These are phyloP conservation scores for Sialis lutaria DNA, from an alignment of 2,888 invertebrate species.

Conservation along the genomic window DNA sequence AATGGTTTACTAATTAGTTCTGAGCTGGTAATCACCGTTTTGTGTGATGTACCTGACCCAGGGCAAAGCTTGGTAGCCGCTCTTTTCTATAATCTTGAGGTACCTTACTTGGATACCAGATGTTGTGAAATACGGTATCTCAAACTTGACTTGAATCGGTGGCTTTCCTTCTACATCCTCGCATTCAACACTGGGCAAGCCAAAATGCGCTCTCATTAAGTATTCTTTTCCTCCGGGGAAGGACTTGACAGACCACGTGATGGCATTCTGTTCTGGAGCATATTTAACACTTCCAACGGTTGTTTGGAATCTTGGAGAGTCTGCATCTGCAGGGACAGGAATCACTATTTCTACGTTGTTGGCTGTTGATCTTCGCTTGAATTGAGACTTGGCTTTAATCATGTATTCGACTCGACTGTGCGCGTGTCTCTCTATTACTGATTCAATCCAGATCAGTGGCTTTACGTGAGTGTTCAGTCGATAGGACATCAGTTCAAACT, in stretches of 20 bases:
- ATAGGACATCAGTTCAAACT: conserved; percentile 98
- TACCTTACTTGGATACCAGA: conserved; percentile 95
- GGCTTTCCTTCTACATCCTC: conserved; percentile 93
- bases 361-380: conserved; percentile 91
- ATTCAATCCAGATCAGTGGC: conserved; percentile 97
- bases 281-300: conserved; percentile 95
- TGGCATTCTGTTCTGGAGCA: conserved; percentile 90
- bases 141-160: conserved; percentile 96
- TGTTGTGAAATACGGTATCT: conserved; percentile 97
- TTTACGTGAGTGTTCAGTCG: conserved; percentile 92
- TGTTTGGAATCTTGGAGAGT: conserved; percentile 96
- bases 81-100: conserved; percentile 96
- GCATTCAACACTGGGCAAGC: conserved; percentile 85
- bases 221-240: conserved; percentile 98
- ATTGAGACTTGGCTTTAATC: conserved; percentile 98
- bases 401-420: conserved; percentile 97
- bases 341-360: conserved; percentile 98
- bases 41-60: conserved; percentile 99
- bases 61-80: conserved; percentile 94
- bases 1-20: conserved; percentile 52
- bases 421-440: conserved; percentile 91
- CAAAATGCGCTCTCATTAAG: conserved; percentile 95
- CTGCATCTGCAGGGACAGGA: conserved; percentile 91
- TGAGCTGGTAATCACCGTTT: conserved; percentile 94
- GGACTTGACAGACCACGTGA: conserved; percentile 95